Evolutionary conservation across 2,797 vertebrate genomes (phyloP).

Genomic region (Squalus acanthias): DNA sequence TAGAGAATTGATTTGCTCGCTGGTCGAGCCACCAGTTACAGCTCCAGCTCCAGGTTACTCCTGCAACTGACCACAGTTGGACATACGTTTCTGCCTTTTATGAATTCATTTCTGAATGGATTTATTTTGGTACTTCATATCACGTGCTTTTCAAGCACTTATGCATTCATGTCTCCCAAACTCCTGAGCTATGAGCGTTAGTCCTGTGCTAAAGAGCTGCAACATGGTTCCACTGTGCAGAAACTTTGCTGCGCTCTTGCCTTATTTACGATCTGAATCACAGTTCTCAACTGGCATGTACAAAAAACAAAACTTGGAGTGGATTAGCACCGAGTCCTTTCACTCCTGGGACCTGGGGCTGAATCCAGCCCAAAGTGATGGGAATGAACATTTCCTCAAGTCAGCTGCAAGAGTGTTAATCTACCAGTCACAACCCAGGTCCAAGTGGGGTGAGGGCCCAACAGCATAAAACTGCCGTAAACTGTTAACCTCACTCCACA

Average conservation of each 20-base stretch:
- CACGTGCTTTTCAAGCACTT: not conserved
- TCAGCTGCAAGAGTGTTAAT: not conserved
- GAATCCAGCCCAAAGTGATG: not conserved
- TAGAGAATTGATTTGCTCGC: not conserved
- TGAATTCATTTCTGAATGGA: not conserved
- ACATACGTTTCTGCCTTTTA: not conserved
- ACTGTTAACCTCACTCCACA: not conserved
- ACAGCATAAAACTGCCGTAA: not conserved
- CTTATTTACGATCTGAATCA: not conserved
- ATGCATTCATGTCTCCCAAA: not conserved
- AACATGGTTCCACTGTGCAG: not conserved
- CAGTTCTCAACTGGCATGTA: not conserved
- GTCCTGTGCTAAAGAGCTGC: not conserved
- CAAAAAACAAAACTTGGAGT: not conserved
- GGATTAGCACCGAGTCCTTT: not conserved
- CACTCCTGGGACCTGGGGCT: not conserved
- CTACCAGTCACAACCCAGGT: not conserved
- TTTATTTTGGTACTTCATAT: not conserved
- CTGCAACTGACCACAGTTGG: not conserved
- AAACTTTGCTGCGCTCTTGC: not conserved
- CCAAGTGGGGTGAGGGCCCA: not conserved
- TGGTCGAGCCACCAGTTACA: not conserved
- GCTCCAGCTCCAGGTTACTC: not conserved
- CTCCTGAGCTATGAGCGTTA: not conserved
- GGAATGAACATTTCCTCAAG: not conserved